Conservation (phyloP, 2,888 invertebrate species). For the Drosophila mercatorum region DNA sequence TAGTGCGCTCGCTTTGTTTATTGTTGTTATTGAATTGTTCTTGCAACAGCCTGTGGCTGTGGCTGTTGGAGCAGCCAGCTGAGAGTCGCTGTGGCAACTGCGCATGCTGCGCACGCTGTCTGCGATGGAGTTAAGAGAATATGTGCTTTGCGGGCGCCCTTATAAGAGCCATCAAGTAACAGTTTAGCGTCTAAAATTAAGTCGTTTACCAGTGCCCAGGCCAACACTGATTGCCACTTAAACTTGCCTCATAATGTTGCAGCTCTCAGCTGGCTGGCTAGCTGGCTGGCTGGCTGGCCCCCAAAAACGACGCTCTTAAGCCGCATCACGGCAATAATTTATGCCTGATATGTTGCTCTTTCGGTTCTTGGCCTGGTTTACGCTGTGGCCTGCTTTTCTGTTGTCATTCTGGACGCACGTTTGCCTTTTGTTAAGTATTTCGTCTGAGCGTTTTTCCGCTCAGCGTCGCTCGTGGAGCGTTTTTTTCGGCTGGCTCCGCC, state of each 20-base stretch:
- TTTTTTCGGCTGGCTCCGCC: constrained; percentile 47
- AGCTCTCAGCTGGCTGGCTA: constrained; percentile 27
- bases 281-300: constrained; percentile 12
- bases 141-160: constrained; percentile 37
- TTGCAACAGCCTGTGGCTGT: constrained; percentile 58
- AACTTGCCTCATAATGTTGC: constrained; percentile 66
- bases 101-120: constrained; percentile 57
- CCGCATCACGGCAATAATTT: constrained; percentile 34
- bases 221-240: constrained; percentile 61
- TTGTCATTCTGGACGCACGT: constrained; percentile 41
- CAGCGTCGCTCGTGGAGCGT: constrained; percentile 56
- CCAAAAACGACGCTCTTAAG: constrained; percentile 43
- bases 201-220: constrained; percentile 53
- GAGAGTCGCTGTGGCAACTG: constrained; percentile 58
- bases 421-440: constrained; percentile 64
- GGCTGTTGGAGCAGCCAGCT: constrained; percentile 43
- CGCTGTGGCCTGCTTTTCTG: constrained; percentile 24
- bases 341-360: constrained; percentile 47
- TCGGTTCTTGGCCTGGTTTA: constrained; percentile 29
- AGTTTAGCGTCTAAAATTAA: constrained; percentile 64
- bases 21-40: constrained; percentile 44
- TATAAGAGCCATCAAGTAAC: constrained; percentile 64
- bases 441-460: constrained; percentile 64
- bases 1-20: constrained; percentile 41
- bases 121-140: constrained; percentile 44